Base-by-base conservation (phyloP, 2,888 invertebrate species). In the Callosobruchus maculatus region DNA sequence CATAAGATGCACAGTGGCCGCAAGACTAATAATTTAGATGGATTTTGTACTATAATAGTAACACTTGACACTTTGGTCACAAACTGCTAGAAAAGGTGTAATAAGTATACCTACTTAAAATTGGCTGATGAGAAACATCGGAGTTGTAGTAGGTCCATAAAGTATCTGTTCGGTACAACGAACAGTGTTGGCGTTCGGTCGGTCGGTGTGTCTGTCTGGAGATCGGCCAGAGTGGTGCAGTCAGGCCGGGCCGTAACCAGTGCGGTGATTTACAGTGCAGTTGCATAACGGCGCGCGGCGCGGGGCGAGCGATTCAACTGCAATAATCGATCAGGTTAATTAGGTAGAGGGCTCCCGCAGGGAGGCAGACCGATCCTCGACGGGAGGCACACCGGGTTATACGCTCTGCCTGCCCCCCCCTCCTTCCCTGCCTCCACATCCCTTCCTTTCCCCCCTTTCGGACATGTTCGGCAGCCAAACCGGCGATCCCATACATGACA, bases 231-330 rank as follows among this genome's bases (percentile, higher is more conserved):
- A n/a, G n/a, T n/a, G n/a, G n/a, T n/a, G 49, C 18, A 13, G 49
- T 76, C 77, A 75, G 76, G 73, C 31, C 67, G 21, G 49, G 9
- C 49, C 49, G 49, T 49, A 49, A 49, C 49, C 49, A 49, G n/a
- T 18, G 18, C 4, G 67, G 74, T 79, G 78, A 79, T 79, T 80
- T 80, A 79, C 77, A 77, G 31, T 73, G 73, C 80, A 80, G 82
- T 81, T 82, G 82, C 80, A 81, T 80, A 81, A 80, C 77, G 79
- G n/a, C n/a, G n/a, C n/a, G n/a, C n/a, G n/a, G n/a, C n/a, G n/a
- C n/a, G n/a, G n/a, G n/a, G n/a, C n/a, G n/a, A 77, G 74, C 74
- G 76, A 31, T 71, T 49, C 49, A 77, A 78, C 78, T 78, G 77
- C 76, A 49, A 49, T 49, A 49, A 49, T 49, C 49, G 49, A 49